Evolutionary conservation across 2,113 vertebrate genomes (phyloP), one percentile per base, ranked within the genome.

Genomic region (Neodontobutis hainanensis): DNA sequence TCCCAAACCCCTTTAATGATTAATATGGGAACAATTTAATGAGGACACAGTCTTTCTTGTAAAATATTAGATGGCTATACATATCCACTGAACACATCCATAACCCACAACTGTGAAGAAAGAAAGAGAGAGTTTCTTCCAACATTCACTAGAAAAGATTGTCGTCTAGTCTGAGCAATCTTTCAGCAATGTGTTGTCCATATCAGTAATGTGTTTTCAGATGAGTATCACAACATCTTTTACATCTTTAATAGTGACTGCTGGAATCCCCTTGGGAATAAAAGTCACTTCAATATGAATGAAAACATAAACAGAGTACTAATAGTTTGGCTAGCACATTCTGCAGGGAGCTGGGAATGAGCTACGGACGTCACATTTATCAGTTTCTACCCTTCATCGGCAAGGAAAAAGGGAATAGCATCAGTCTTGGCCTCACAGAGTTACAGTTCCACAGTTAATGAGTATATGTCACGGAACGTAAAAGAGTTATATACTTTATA

Each of bases 231-330:
- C 50, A 15, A 42, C 51, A 45, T 50, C 27, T 61, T 51, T 61
- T 60, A 32, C 2, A 67, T 66, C 19, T 59, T 69, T 11, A 59
- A 52, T 12, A 35, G 16, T 8, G 53, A 68, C 27, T 14, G 38
- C 42, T 63, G 43, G 45, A 65, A 64, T 81, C 69, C 70, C 50
- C 70, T 76, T 50, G 55, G 55, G 45, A 68, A 73, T 58, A 68
- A 68, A 78, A 65, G 61, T 62, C n/a, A 27, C 43, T 56, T 58
- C 46, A 67, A 32, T 58, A 40, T 43, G 43, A 16, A 70, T 56
- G 46, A 51, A 58, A 63, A 48, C n/a, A 46, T 51, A 48, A 68
- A 51, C 15, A 40, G 51, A 56, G 60, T 40, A 69, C 53, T 42
- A 68, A 77, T 45, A 36, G 27, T 38, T 44, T 53, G 49, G 16